Conservation (phyloP, 2,113 vertebrate genomes). For the Cochlearius cochlearius region DNA sequence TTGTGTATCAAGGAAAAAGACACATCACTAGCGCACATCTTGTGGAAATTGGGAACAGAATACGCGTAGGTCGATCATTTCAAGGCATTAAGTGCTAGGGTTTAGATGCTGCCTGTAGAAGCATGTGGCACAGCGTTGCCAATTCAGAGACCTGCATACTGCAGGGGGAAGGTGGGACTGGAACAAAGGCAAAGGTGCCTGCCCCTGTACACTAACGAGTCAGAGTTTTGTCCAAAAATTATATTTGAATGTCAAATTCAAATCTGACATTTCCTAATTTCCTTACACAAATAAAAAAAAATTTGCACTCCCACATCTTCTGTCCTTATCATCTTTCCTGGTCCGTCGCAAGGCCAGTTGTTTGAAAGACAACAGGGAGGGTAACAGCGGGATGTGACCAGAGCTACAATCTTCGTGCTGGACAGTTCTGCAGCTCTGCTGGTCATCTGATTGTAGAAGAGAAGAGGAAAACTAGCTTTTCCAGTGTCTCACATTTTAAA, state of each 20-base stretch:
- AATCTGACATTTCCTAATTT: neutral
- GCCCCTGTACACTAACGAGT: neutral
- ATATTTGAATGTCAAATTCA: neutral
- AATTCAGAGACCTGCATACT: neutral
- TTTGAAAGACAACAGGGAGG: neutral
- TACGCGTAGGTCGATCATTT: neutral
- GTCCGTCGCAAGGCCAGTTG: neutral
- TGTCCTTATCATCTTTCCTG: neutral
- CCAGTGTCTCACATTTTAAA: neutral
- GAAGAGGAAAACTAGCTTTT: neutral
- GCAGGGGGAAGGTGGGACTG: neutral
- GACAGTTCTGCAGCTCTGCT: neutral
- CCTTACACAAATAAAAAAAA: neutral
- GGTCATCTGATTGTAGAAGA: neutral
- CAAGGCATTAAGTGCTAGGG: neutral
- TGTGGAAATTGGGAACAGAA: neutral
- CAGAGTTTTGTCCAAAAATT: neutral
- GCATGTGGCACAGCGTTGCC: neutral
- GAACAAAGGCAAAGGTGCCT: neutral
- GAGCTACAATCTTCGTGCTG: neutral
- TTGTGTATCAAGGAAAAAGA: slow-evolving; percentile 22
- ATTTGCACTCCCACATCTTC: neutral
- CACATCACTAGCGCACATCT: neutral
- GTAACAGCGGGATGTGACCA: neutral
- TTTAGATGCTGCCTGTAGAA: neutral